Evolutionary conservation across 2,113 vertebrate genomes (phyloP).

Genomic region (Proteles cristata): DNA sequence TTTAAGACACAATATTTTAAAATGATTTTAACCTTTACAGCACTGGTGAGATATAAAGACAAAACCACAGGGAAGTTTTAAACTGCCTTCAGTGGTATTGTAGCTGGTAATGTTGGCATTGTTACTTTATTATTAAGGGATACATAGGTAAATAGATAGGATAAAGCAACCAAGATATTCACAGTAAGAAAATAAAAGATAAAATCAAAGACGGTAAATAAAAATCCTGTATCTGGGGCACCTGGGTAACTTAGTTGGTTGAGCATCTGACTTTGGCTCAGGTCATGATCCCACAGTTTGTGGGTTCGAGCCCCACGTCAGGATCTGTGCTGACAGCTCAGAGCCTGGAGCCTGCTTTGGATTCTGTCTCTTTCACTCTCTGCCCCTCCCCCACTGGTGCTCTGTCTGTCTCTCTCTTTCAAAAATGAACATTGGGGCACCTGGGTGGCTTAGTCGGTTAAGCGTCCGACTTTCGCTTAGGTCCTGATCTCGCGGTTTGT

Average conservation of each 20-base stretch:
- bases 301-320: no score
- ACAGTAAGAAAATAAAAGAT: background rate
- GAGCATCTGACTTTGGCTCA: no score
- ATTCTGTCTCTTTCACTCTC: no score
- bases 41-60: background rate
- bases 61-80: background rate
- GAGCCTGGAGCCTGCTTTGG: no score
- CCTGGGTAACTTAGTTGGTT: no score
- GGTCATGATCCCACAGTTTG: no score
- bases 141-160: background rate
- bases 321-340: no score
- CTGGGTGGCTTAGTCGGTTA: background rate
- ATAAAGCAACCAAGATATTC: background rate
- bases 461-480: background rate
- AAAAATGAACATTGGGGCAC: background rate
- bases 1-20: background rate
- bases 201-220: slow-evolving; percentile 10
- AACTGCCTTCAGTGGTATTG: background rate
- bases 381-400: no score
- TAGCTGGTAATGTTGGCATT: background rate
- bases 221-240: background rate
- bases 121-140: background rate
- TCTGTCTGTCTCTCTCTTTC: no score
- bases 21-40: background rate
- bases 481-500: background rate